Conservation (phyloP, 2,888 invertebrate genomes). For the Aspidiotus rigidus region DNA sequence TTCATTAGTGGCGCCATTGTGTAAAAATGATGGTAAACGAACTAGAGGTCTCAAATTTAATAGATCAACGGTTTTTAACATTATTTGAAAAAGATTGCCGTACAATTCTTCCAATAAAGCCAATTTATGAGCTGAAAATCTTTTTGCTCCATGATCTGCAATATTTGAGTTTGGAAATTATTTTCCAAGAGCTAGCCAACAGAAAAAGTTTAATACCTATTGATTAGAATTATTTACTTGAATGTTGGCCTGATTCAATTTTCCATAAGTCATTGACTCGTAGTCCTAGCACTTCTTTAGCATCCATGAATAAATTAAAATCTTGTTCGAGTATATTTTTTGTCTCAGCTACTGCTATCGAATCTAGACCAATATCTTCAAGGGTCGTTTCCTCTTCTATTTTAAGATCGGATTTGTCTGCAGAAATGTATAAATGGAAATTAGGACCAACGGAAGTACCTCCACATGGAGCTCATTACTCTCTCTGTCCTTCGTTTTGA, state of each 20-base stretch:
- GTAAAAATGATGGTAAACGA: constrained; percentile 49
- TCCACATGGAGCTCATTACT: no score
- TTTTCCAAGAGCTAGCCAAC: background rate
- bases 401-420: constrained; percentile 9
- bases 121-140: constrained; percentile 6
- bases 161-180: background rate
- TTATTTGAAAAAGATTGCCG: constrained; percentile 11
- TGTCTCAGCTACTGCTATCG: constrained; percentile 92
- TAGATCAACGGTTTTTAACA: constrained; percentile 50
- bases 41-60: constrained; percentile 48
- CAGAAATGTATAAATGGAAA: background rate
- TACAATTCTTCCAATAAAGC: constrained; percentile 23
- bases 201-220: background rate
- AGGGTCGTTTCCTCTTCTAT: constrained; percentile 50
- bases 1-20: constrained; percentile 46
- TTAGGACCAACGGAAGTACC: constrained; percentile 44
- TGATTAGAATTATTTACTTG: background rate
- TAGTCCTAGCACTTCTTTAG: constrained; percentile 72
- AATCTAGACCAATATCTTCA: constrained; percentile 91
- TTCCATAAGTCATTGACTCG: constrained; percentile 55
- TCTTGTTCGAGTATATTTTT: constrained; percentile 83
- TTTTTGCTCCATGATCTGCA: background rate
- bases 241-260: constrained; percentile 11
- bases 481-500: no score
- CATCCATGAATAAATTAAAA: constrained; percentile 72